These are phyloP conservation scores for Sebastes oblongus DNA, from an alignment of 2,797 vertebrate genomes.

Conservation along the genomic window DNA sequence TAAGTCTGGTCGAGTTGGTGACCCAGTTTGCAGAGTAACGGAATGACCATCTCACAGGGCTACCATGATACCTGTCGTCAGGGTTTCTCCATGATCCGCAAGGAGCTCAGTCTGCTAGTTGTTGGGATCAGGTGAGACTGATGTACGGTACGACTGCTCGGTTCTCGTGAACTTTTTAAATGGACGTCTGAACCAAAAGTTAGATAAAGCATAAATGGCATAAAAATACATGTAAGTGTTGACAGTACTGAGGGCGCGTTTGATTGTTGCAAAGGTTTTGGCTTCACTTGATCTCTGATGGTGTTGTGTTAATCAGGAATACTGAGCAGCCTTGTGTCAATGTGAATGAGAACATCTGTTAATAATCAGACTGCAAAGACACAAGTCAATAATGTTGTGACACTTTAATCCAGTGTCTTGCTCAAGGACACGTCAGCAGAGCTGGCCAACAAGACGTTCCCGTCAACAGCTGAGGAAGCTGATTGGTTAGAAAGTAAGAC, in stretches of 20 bases:
- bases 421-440: slow-evolving; percentile 14
- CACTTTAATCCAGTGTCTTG: not conserved
- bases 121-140: not conserved
- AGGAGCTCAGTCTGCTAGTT: not conserved
- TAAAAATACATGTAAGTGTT: too few species aligned
- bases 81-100: rapidly evolving
- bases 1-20: not conserved
- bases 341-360: not conserved
- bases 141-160: not conserved
- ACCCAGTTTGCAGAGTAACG: slow-evolving; percentile 1
- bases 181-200: not conserved
- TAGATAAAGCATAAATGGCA: not conserved
- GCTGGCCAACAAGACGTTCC: not conserved
- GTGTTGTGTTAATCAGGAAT: not conserved
- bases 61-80: not conserved
- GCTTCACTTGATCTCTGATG: not conserved
- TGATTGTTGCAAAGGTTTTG: not conserved
- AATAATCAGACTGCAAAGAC: not conserved
- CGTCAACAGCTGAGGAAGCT: not conserved
- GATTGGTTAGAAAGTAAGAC: slow-evolving; percentile 20
- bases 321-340: not conserved
- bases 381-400: not conserved
- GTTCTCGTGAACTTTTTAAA: not conserved
- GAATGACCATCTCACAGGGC: not conserved
- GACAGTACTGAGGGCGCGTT: not conserved